A percentile compares a stretch with the other conserved stretches of the same genome.
Evolutionary conservation across 2,797 vertebrate genomes (phyloP).

Genomic region (Chelonia mydas): DNA sequence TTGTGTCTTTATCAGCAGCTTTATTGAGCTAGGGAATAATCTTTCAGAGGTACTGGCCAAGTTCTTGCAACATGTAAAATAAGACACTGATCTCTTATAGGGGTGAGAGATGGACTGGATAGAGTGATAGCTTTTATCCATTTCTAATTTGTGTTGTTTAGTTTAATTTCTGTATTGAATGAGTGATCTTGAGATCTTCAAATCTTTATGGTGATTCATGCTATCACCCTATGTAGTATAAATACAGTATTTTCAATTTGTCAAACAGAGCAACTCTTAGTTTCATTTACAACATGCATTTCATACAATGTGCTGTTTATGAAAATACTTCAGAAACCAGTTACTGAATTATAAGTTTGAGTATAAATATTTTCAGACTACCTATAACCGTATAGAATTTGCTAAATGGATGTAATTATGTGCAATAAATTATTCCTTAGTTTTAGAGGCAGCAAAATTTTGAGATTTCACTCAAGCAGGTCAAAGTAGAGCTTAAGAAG

Average conservation of each 20-base stretch:
- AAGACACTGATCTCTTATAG: background rate
- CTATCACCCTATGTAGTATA: background rate
- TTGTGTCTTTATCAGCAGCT: background rate
- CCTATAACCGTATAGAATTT: background rate
- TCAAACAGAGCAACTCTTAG: background rate
- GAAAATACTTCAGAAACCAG: background rate
- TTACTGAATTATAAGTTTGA: background rate
- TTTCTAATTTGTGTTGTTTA: background rate
- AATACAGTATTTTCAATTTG: background rate
- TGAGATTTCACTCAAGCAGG: background rate
- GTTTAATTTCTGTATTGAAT: background rate
- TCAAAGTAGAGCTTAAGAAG: background rate
- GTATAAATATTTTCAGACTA: background rate
- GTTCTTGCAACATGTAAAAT: conserved; percentile 19
- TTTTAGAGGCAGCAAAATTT: background rate
- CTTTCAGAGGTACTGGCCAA: background rate
- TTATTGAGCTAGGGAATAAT: background rate
- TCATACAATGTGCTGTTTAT: background rate
- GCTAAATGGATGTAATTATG: background rate
- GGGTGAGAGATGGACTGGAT: background rate
- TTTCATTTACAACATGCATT: background rate
- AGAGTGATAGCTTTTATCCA: background rate
- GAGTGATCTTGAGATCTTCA: background rate
- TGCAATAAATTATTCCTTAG: background rate
- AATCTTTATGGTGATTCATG: background rate